Percentiles rank a stretch among this genome's conserved stretches.
These are phyloP conservation scores for Psittacus erithacus DNA, from an alignment of 2,113 vertebrate genomes.

Conservation along the genomic window DNA sequence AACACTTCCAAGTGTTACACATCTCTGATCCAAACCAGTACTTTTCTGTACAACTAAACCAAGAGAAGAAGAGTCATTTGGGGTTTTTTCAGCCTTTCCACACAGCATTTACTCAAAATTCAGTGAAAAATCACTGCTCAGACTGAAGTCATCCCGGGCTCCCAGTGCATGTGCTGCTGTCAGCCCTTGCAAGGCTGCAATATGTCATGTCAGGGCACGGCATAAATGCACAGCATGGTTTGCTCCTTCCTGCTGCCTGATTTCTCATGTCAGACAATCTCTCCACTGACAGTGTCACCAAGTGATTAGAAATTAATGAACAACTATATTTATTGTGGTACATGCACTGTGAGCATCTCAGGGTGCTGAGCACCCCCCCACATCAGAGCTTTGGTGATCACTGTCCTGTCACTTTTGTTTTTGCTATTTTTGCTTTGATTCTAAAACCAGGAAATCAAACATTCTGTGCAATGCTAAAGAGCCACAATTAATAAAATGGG, in stretches of 20 bases:
- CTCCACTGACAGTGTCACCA: background rate
- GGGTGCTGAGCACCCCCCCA: background rate
- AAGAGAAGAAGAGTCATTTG: rapidly evolving
- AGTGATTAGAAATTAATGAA: conserved; percentile 4
- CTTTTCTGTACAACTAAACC: background rate
- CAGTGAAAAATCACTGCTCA: background rate
- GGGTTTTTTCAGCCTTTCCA: background rate
- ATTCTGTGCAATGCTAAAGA: background rate
- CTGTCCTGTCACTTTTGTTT: background rate
- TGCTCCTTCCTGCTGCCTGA: background rate
- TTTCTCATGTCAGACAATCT: background rate
- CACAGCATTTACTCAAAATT: background rate
- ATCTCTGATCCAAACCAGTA: background rate
- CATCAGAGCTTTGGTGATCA: background rate
- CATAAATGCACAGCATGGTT: background rate
- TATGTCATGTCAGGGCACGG: background rate
- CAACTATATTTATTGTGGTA: background rate
- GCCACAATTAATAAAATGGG: background rate
- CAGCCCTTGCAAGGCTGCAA: background rate
- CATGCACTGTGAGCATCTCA: background rate
- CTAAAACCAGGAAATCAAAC: background rate
- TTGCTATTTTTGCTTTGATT: background rate
- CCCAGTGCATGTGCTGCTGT: background rate
- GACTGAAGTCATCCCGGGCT: background rate
- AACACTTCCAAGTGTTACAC: rapidly evolving